phyloP scores from a whole-genome alignment of 1,140 invertebrate species.

The Trichogramma pretiosum region DNA sequence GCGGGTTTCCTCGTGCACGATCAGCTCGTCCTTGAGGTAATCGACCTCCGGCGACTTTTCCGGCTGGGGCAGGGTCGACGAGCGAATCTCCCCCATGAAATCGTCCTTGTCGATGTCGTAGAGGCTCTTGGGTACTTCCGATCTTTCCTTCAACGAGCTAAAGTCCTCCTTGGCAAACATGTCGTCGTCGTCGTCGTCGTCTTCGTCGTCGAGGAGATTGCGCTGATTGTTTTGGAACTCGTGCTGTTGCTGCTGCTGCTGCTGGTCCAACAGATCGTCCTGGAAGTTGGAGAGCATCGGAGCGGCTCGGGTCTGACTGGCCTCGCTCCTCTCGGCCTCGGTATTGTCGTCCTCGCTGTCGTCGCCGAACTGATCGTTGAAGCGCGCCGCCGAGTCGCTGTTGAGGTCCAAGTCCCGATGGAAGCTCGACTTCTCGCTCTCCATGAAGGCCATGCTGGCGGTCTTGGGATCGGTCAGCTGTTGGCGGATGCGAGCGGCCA shows the following conservation, averaged over 20 bases:
- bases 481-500: slow-evolving; percentile 24
- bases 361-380: not conserved
- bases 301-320: not conserved
- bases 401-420: not conserved
- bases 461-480: slow-evolving; percentile 31
- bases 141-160: not conserved
- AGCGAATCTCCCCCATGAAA: slow-evolving; percentile 18
- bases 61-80: slow-evolving; percentile 24
- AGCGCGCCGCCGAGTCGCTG: too few relatives aligned
- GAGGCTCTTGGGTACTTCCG: not conserved
- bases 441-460: slow-evolving; percentile 47
- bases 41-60: slow-evolving; percentile 23
- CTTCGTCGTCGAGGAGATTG: slow-evolving; percentile 2
- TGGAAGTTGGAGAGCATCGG: not conserved
- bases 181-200: slow-evolving; percentile 10
- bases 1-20: slow-evolving; percentile 4
- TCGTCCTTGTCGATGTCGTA: slow-evolving; percentile 9
- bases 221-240: not conserved
- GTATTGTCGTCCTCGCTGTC: slow-evolving; percentile 1
- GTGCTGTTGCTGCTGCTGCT: not conserved
- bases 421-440: slow-evolving; percentile 28
- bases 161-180: not conserved
- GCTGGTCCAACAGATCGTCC: not conserved
- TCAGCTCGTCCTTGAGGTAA: slow-evolving; percentile 19
- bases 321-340: slow-evolving; percentile 10